Base-by-base conservation (phyloP, 2,888 invertebrate genomes). In the Phrixothrix hirtus region DNA sequence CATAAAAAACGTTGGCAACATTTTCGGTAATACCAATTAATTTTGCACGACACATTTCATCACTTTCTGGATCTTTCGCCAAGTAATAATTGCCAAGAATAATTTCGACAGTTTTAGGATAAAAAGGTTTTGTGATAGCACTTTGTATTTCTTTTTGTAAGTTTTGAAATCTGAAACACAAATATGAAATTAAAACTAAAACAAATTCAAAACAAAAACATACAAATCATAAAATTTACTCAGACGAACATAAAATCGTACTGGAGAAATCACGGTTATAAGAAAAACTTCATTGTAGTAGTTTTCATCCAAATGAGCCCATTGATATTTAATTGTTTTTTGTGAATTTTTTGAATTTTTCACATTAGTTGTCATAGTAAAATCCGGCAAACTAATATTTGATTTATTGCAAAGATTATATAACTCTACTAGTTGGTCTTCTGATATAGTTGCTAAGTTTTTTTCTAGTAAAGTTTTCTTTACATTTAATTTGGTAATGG, bases 1-100 rank as follows among this genome's bases (percentile, higher is more conserved):
- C 82, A 64, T 81, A 85, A 64, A 84, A 84, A 56, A 81, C 81
- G 52, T 80, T 75, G 0, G 78, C 77, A 59, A 69, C 64, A 5
- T 76, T 64, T 17, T 73, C 65, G 11, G 77, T 72, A 1, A 83
- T 71, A 54, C 78, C 70, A 2, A 81, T n/a, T n/a, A n/a, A n/a
- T n/a, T n/a, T n/a, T n/a, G n/a, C 79, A 37, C 83, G 70, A 55
- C 77, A 76, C 58, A 74, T 80, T 1, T 70, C 68, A 0, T 59
- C 57, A 43, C 78, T 78, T 9, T 76, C 77, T 0, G 78, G 75
- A 57, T 79, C 79, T 68, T 77, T 75, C 0, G 80, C 81, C 17
- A 83, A 59, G 39, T 81, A 80, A 39, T 78, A 74, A 54, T 78
- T 78, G 3, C 78, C 79, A 41, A 70, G 62, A 26, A 64, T 61